Percentiles rank a stretch among this genome's conserved stretches.
Evolutionary conservation across 2,797 vertebrate species (phyloP).

Genomic region (Typhlichthys eigenmanni): DNA sequence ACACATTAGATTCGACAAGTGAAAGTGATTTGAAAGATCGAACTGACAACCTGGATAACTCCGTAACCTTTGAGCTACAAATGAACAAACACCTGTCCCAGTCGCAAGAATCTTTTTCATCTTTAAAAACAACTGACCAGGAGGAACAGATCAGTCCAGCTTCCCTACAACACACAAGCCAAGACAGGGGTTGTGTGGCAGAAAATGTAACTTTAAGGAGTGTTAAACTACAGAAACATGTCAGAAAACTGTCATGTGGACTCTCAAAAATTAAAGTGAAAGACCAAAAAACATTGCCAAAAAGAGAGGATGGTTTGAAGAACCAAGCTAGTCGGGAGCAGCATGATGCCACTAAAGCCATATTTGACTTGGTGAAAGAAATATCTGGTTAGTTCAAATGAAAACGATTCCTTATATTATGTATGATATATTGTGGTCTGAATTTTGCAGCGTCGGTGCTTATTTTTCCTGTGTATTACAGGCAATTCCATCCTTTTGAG

Average conservation of each 20-base stretch:
- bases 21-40: conserved; percentile 42
- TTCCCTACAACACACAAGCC: conserved; percentile 23
- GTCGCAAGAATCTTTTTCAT: conserved; percentile 63
- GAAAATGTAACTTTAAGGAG: conserved; percentile 24
- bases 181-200: conserved; percentile 12
- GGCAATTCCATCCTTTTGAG: conserved; percentile 77
- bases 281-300: conserved; percentile 43
- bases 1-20: not conserved
- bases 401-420: conserved; percentile 4
- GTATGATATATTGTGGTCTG: not conserved
- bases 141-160: conserved; percentile 30
- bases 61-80: conserved; percentile 58
- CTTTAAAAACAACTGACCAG: conserved; percentile 33
- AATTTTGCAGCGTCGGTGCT: not conserved
- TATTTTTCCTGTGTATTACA: conserved; percentile 39
- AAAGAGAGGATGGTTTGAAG: conserved; percentile 55
- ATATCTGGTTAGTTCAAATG: conserved; percentile 73
- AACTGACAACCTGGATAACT: conserved; percentile 57
- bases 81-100: conserved; percentile 52
- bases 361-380: conserved; percentile 81
- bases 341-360: conserved; percentile 73
- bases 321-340: conserved; percentile 62
- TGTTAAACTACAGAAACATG: conserved; percentile 60
- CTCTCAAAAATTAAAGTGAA: conserved; percentile 49
- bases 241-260: conserved; percentile 42